phyloP scores from a whole-genome alignment of 2,797 vertebrate species.

The Phylloscopus collybita region DNA sequence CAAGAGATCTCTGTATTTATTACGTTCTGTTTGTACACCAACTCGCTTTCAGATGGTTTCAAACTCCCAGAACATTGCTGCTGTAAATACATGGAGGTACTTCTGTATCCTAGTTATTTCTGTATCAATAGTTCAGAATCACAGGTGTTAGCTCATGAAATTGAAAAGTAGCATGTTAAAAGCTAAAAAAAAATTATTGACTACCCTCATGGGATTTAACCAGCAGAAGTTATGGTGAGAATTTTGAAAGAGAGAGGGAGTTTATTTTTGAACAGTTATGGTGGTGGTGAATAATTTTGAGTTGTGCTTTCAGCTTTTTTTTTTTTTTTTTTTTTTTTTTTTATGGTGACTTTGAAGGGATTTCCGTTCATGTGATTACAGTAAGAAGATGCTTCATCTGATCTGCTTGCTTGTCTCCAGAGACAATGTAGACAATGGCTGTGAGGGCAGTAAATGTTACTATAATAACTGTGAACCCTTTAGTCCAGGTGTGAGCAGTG shows the following conservation, averaged over 20 bases:
- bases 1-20: background rate
- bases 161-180: background rate
- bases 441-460: background rate
- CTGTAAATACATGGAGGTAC: background rate
- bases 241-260: background rate
- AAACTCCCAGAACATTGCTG: background rate
- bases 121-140: background rate
- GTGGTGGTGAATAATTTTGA: background rate
- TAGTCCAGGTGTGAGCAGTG: rapidly evolving
- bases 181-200: background rate
- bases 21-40: rapidly evolving
- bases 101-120: background rate
- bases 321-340: too few relatives aligned
- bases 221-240: background rate
- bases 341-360: background rate
- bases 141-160: background rate
- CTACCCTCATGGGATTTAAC: background rate
- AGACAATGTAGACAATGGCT: background rate
- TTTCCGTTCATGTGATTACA: background rate
- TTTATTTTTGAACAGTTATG: background rate
- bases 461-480: background rate
- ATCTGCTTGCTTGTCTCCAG: background rate
- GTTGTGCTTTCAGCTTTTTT: background rate
- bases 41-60: background rate
- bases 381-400: background rate